Base-by-base conservation (phyloP, 2,888 invertebrate species). In the Teleogryllus oceanicus region DNA sequence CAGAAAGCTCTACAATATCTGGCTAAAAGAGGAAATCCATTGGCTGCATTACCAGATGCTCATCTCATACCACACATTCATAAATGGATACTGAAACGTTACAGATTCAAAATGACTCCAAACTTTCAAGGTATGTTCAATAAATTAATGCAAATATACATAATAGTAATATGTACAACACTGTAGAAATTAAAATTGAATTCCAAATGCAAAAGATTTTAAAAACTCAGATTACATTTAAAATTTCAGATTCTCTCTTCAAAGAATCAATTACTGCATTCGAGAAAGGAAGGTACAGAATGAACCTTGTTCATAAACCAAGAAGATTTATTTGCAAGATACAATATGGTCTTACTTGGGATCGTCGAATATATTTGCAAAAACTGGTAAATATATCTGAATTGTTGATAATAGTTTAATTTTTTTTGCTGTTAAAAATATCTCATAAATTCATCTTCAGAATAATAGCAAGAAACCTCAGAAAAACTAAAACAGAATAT, bases 21-120 rank as follows among this genome's bases (percentile, higher is more conserved):
- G 11, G 76, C 76, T 2, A 21, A 10, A 24, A 20, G 11, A 13
- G 76, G 76, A 21, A 76, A 76, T 24, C 76, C 76, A 76, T 10
- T 76, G 16, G 76, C 76, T 21, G 76, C 21, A 21, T 37, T 76
- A 24, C 76, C 76, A 21, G 37, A 24, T 21, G 24, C 76, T 21
- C 76, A 76, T 37, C 21, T 76, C 16, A 16, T 76, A 37, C 76
- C 76, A n/a, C 76, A 76, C 2, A 37, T 76, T 11, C 76, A 76
- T 12, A 76, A 76, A 76, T 76, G 76, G 76, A 24, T 76, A 24
- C 13, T 76, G 16, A n/a, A 76, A 76, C 21, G 76, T 2, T 18
- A 76, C 21, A 37, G 76, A n/a, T 76, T 24, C 24, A 20, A n/a
- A 76, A 21, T 76, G n/a, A 62, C 62, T 18, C 62, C 3, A 62